Conservation (phyloP, 2,888 invertebrate genomes). For the Drosophila dives region DNA sequence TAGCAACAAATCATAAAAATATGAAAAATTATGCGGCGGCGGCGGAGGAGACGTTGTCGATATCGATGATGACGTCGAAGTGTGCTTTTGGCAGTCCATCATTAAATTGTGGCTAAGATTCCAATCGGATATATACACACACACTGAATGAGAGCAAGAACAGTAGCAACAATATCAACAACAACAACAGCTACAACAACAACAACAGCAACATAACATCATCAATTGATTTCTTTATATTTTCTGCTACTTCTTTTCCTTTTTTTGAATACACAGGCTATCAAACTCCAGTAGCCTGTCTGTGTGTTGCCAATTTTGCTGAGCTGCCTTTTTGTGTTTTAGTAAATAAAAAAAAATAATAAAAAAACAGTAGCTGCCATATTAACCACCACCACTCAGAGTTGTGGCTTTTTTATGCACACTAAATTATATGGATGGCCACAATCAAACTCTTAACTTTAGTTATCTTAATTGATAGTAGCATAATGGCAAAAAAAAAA, state of each 20-base stretch:
- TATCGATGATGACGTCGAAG: conserved; percentile 69
- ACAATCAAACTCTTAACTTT: conserved; percentile 27
- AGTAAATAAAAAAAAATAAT: conserved; percentile 32
- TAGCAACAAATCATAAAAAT: conserved; percentile 81
- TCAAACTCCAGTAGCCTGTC: conserved; percentile 5
- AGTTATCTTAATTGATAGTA: conserved; percentile 53
- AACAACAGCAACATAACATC: conserved; percentile 9
- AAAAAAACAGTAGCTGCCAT: conserved; percentile 33
- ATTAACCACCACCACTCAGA: conserved; percentile 18
- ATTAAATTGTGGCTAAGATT: conserved; percentile 80
- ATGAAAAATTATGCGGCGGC: conserved; percentile 76
- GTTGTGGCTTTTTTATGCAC: conserved; percentile 52
- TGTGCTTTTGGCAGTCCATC: conserved; percentile 81
- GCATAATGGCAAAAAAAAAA: conserved; percentile 33
- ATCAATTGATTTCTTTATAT: conserved; percentile 43
- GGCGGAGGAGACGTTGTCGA: conserved; percentile 31
- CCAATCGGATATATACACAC: conserved; percentile 71
- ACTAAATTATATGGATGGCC: conserved; percentile 59
- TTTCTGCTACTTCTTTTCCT: conserved; percentile 18
- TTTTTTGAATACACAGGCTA: conserved; percentile 26
- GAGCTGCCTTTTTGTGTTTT: conserved; percentile 5
- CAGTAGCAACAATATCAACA: conserved; percentile 27
- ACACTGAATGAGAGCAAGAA: conserved; percentile 43
- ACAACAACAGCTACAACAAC: conserved; percentile 9
- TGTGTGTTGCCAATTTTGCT: conserved; percentile 6